Evolutionary conservation across 1,140 invertebrate species (phyloP).

Genomic region (Stegodyphus dumicola): DNA sequence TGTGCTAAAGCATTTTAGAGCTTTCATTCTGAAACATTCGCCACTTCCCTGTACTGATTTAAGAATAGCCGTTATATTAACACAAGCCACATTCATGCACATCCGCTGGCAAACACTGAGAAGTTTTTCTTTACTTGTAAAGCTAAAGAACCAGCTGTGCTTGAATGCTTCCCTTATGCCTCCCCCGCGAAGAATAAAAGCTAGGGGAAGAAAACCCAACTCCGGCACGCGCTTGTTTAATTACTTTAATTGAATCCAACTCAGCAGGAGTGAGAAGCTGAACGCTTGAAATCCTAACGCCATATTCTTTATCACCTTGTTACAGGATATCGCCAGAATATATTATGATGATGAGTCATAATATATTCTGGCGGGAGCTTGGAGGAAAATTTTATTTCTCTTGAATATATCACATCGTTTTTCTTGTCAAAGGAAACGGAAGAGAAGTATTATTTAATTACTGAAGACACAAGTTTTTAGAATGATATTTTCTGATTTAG

Average conservation of each 20-base stretch:
- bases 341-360: too few species aligned
- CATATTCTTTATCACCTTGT: not conserved
- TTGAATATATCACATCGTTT: too few species aligned
- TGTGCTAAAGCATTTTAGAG: too few species aligned
- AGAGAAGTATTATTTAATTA: not conserved
- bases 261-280: slow-evolving; percentile 2
- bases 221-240: slow-evolving; percentile 19
- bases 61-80: not conserved
- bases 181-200: slow-evolving; percentile 1
- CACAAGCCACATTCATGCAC: slow-evolving; percentile 1
- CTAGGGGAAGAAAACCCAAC: not conserved
- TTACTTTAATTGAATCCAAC: slow-evolving; percentile 13
- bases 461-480: not conserved
- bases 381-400: not conserved
- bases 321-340: not conserved
- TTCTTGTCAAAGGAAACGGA: not conserved
- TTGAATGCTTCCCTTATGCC: slow-evolving; percentile 4
- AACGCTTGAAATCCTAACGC: not conserved
- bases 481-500: not conserved
- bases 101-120: not conserved
- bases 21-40: too few species aligned
- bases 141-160: slow-evolving; percentile 18
- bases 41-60: not conserved
- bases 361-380: not conserved
- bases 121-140: not conserved